Evolutionary conservation across 2,888 invertebrate species (phyloP).

Genomic region (Herminia tarsipennalis): DNA sequence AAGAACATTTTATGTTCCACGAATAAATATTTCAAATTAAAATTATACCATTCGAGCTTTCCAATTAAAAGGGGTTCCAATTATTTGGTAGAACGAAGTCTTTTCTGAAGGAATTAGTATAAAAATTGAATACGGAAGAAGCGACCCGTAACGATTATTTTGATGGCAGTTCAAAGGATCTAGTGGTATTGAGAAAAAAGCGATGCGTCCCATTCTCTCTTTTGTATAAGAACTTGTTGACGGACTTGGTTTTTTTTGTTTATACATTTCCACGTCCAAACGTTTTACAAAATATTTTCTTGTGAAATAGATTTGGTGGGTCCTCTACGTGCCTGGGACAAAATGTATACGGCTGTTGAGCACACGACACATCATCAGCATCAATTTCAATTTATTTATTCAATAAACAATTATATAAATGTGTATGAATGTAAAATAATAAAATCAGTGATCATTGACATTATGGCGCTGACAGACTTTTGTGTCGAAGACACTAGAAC

Average conservation of each 20-base stretch:
- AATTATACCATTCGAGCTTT: conserved; percentile 41
- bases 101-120: conserved; percentile 38
- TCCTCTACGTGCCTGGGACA: conserved; percentile 4
- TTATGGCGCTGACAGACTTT: no score
- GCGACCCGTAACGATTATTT: conserved; percentile 46
- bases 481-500: no score
- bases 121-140: conserved; percentile 43
- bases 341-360: no score
- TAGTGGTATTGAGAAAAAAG: conserved; percentile 31
- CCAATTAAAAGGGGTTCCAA: conserved; percentile 46
- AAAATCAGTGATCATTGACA: no score
- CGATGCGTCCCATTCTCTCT: conserved; percentile 29
- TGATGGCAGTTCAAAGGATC: conserved; percentile 45
- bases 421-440: no score
- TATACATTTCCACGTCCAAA: neutral
- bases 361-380: no score
- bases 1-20: conserved; percentile 28
- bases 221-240: conserved; percentile 30
- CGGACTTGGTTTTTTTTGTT: conserved; percentile 24
- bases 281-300: conserved; percentile 1
- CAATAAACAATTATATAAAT: no score
- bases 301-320: conserved; percentile 1
- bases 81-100: conserved; percentile 29
- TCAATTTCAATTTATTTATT: no score
- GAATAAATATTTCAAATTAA: conserved; percentile 42